phyloP scores from a whole-genome alignment of 1,140 invertebrate genomes.

The Dendroctonus ponderosae region DNA sequence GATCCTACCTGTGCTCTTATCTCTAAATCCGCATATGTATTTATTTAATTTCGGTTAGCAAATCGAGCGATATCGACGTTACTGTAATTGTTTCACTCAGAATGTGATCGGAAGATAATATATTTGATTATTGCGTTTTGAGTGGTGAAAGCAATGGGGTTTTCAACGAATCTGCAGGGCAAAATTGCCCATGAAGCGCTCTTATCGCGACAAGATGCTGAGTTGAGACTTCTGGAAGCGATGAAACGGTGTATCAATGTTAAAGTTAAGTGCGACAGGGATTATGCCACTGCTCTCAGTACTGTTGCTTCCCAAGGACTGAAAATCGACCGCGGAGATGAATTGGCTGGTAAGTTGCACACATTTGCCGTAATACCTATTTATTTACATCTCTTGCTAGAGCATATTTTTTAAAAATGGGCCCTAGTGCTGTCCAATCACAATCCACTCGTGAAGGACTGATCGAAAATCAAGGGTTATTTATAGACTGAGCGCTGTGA shows the following conservation, averaged over 20 bases:
- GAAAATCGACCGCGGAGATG: conserved; percentile 78
- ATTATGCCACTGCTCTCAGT: conserved; percentile 80
- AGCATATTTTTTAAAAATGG: too few relatives aligned
- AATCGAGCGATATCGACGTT: not conserved
- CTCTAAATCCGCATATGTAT: not conserved
- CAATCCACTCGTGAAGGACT: too few relatives aligned
- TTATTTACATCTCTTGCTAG: too few relatives aligned
- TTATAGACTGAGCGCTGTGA: too few relatives aligned
- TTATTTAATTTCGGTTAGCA: not conserved
- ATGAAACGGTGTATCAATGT: conserved; percentile 81
- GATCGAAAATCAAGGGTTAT: too few relatives aligned
- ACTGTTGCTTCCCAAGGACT: conserved; percentile 76
- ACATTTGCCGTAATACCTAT: too few relatives aligned
- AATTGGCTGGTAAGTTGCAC: conserved; percentile 53
- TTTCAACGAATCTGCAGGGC: conserved; percentile 79
- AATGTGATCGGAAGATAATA: conserved; percentile 12
- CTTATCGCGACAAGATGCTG: conserved; percentile 83
- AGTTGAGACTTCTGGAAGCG: conserved; percentile 83
- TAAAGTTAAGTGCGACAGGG: conserved; percentile 86
- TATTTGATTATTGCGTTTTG: conserved; percentile 4
- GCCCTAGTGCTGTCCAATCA: too few relatives aligned
- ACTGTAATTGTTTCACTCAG: not conserved
- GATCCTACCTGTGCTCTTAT: conserved; percentile 5
- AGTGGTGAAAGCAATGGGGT: conserved; percentile 67
- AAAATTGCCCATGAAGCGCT: conserved; percentile 81